Evolutionary conservation across 2,797 vertebrate genomes (phyloP).

Genomic region (Remorina albescens): DNA sequence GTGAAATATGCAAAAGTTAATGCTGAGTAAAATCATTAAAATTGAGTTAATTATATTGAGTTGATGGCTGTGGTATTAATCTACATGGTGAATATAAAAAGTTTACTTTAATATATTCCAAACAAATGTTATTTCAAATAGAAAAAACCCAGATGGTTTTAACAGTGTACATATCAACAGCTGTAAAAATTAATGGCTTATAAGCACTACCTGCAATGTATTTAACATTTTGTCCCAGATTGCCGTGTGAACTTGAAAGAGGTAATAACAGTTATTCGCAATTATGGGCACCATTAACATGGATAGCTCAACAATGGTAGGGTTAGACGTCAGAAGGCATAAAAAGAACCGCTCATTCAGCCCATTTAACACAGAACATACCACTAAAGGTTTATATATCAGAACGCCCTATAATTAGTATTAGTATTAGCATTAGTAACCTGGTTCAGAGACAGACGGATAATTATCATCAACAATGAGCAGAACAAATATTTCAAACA

Average conservation of each 20-base stretch:
- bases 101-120: not conserved
- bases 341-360: constrained; percentile 37
- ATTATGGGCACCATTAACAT: constrained; percentile 63
- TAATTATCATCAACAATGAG: constrained; percentile 9
- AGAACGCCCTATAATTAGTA: constrained; percentile 31
- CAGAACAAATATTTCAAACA: not conserved
- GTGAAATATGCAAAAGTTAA: not conserved
- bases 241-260: constrained; percentile 43
- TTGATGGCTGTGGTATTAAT: not conserved
- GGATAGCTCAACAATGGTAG: constrained; percentile 43
- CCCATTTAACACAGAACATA: constrained; percentile 37
- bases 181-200: constrained; percentile 2
- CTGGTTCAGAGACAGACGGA: constrained; percentile 8
- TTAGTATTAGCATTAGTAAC: constrained; percentile 17
- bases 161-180: not conserved
- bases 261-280: constrained; percentile 48
- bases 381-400: constrained; percentile 27
- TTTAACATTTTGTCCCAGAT: constrained; percentile 16
- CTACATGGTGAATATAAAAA: not conserved
- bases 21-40: not conserved
- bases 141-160: not conserved
- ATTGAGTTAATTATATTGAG: not conserved
- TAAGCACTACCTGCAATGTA: constrained; percentile 20
- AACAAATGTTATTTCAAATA: not conserved
- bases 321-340: constrained; percentile 24